Evolutionary conservation across 1,140 invertebrate genomes (phyloP).

Genomic region (Archivesica marissinica): DNA sequence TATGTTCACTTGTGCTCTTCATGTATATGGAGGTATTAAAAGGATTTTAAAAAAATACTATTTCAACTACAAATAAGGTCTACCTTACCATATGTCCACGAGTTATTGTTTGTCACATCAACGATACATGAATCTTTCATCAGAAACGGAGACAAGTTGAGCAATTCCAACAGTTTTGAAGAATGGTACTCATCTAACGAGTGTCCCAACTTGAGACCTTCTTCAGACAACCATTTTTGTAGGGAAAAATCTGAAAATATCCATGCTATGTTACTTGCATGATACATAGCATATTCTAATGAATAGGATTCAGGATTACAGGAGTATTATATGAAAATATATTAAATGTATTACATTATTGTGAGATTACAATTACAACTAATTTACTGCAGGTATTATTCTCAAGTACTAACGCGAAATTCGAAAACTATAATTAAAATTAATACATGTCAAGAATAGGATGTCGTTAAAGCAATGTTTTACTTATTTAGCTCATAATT

Average conservation of each 20-base stretch:
- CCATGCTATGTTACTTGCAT: too few relatives aligned
- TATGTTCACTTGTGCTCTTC: too few relatives aligned
- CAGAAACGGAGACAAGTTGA: slow-evolving; percentile 22
- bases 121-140: not conserved
- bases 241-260: slow-evolving; percentile 24
- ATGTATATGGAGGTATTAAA: too few relatives aligned
- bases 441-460: not conserved
- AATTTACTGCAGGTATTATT: too few relatives aligned
- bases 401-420: too few relatives aligned
- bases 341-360: too few relatives aligned
- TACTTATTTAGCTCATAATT: not conserved
- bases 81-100: not conserved
- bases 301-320: too few relatives aligned
- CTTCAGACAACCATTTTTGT: not conserved
- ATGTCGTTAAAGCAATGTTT: not conserved
- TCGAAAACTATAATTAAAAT: not conserved
- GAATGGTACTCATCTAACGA: not conserved
- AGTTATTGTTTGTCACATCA: not conserved
- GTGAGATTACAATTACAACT: too few relatives aligned
- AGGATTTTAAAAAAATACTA: not conserved
- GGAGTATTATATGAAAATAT: too few relatives aligned
- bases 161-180: not conserved
- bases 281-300: too few relatives aligned
- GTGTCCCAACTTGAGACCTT: not conserved
- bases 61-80: not conserved